phyloP scores from a whole-genome alignment of 2,797 vertebrate species.

The Etheostoma perlongum region DNA sequence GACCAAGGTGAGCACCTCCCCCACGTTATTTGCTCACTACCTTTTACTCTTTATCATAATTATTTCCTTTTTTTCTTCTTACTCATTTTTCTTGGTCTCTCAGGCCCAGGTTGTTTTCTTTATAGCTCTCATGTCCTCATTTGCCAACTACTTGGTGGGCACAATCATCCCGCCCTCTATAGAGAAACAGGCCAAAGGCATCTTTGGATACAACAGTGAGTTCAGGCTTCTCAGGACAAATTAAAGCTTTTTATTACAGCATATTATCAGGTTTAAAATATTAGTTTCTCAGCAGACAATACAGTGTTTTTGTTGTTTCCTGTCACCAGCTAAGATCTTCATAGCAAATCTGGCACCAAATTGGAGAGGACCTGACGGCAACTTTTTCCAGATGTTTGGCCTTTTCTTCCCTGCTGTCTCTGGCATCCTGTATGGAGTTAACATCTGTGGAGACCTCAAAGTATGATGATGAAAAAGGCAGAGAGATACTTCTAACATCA shows the following conservation, averaged over 20 bases:
- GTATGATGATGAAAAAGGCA: slow-evolving; percentile 47
- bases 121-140: slow-evolving; percentile 79
- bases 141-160: slow-evolving; percentile 82
- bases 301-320: not conserved
- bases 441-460: slow-evolving; percentile 86
- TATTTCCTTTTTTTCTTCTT: not conserved
- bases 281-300: not conserved
- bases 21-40: not conserved
- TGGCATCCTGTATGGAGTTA: slow-evolving; percentile 84
- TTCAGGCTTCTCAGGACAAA: not conserved
- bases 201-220: slow-evolving; percentile 83
- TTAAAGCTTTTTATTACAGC: not conserved
- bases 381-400: slow-evolving; percentile 86
- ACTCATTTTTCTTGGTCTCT: slow-evolving; percentile 14
- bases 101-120: slow-evolving; percentile 85
- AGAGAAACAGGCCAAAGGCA: slow-evolving; percentile 75
- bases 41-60: no score
- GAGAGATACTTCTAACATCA: not conserved
- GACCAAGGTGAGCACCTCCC: slow-evolving; percentile 75
- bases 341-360: slow-evolving; percentile 77
- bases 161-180: slow-evolving; percentile 73
- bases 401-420: slow-evolving; percentile 87
- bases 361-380: slow-evolving; percentile 58
- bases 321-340: slow-evolving; percentile 80
- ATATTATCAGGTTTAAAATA: not conserved